Percentiles rank a stretch among this genome's conserved stretches.
These are phyloP conservation scores for Trichomycterus rosablanca DNA, from an alignment of 2,113 vertebrate genomes.

Conservation along the genomic window DNA sequence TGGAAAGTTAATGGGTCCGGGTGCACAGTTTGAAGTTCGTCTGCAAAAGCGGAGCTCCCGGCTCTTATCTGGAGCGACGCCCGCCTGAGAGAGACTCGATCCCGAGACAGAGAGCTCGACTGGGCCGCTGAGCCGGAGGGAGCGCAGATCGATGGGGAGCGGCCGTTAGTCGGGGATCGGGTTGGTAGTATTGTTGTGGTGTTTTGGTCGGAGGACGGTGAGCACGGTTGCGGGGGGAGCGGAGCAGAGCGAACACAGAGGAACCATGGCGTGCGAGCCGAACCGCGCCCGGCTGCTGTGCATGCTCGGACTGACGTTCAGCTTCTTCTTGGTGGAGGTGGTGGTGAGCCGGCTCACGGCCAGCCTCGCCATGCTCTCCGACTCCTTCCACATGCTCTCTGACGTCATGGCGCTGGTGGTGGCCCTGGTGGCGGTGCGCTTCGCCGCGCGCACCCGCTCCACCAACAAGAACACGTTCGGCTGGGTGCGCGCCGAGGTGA, in stretches of 20 bases:
- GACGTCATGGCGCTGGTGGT: constrained; percentile 93
- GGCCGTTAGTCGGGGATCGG: no score
- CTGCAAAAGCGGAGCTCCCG: constrained; percentile 67
- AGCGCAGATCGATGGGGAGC: no score
- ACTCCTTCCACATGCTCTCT: constrained; percentile 98
- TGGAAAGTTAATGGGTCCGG: constrained; percentile 94
- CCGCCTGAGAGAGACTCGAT: neutral
- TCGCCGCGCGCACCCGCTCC: constrained; percentile 86
- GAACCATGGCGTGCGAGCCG: constrained; percentile 69
- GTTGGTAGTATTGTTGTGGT: constrained; percentile 30
- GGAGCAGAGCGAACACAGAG: neutral
- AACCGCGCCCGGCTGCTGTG: constrained; percentile 85
- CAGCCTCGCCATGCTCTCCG: constrained; percentile 94
- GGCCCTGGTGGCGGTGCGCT: constrained; percentile 91
- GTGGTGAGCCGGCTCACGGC: constrained; percentile 88
- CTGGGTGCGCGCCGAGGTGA: constrained; percentile 97
- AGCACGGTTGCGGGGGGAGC: neutral
- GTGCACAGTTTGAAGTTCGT: constrained; percentile 95
- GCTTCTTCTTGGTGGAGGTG: constrained; percentile 92
- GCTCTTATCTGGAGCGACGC: neutral
- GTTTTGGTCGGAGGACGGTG: neutral
- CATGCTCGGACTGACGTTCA: constrained; percentile 89
- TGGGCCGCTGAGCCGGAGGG: no score
- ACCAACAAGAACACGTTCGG: constrained; percentile 97
- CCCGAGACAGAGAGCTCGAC: no score